Base-by-base conservation (phyloP, 2,113 vertebrate species). In the Saccopteryx leptura region DNA sequence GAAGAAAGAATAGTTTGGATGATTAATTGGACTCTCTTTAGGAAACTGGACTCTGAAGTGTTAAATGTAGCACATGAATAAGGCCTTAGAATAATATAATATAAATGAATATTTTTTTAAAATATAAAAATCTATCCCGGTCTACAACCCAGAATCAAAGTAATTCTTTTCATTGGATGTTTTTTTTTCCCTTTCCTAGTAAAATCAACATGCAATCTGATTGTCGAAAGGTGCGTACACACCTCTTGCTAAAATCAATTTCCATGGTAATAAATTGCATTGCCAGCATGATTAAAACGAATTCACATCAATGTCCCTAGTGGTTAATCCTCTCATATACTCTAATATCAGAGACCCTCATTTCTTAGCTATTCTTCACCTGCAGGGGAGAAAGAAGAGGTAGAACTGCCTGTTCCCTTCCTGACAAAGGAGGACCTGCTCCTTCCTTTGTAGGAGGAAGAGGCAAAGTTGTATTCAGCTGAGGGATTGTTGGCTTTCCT, bases 181-280 rank as follows among this genome's bases (percentile, higher is more conserved):
- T 39, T 65, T 74, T 65, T 18, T 31, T 19, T 15, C 13, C 10
- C 50, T 61, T 88, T 74, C 48, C 39, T 74, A 46, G 50, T 69
- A 92, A n/a, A 90, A 80, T 14, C 66, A 84, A 21, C 76, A 72
- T 82, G 81, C 68, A 72, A 76, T 80, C 50, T 88, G 72, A 85
- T 54, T 58, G 61, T 72, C 18, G 31, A 91, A 87, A 68, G 23
- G n/a, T 63, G 48, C 75, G 86, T 72, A 83, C 14, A 83, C 1
- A 23, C 80, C 75, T 92, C 88, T 96, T 94, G 52, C 71, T 95
- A 75, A 93, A 97, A 95, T 96, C 92, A 86, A 39, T 95, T 96
- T 96, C 86, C 46, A 76, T 54, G 24, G 21, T 91, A 90, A 83
- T 78, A 91, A 96, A 79, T 23, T 86, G 39, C 14, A 86, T 24